Evolutionary conservation across 2,888 invertebrate genomes (phyloP), one percentile per base, ranked within the genome.

Genomic region (Volucella inanis): DNA sequence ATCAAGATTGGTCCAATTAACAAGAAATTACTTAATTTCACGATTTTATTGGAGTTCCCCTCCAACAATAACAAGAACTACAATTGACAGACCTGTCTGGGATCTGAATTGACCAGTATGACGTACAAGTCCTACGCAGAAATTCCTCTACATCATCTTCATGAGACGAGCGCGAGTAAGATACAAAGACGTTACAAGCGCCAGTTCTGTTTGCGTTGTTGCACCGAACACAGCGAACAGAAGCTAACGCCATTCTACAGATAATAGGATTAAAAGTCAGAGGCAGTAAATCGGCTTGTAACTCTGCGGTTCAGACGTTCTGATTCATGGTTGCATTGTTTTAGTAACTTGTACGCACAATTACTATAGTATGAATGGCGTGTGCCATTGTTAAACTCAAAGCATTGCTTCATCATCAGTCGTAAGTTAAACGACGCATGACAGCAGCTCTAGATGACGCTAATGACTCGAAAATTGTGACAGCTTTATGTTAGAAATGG

Each of bases 71-170:
- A 65, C 31, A 38, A 55, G n/a, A 39, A 67, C 64, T 65, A 50
- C 59, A 6, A 50, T 31, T 31, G 4, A 38, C 70, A 84, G 83
- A 84, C 83, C 70, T 75, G 83, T 84, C 83, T 84, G 39, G 22
- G 52, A 74, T 68, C 31, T 70, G 31, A 70, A 72, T 61, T 47
- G 59, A 45, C 31, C 38, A 39, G 50, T 65, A 18, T 52, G 55
- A 78, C 74, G 50, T 47, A 10, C 52, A 57, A 31, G 31, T 41
- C 83, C 83, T 74, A 83, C 83, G 74, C 74, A 74, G 14, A 78
- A 78, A 83, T 83, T 78, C 78, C 83, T 52, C 14, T 14, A 12
- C 57, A 57, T 65, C 45, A 52, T 31, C 0, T 31, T 31, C 6
- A 31, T 4, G 65, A 65, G 47, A 54, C 61, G 72, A 79, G 65